Percentiles rank a stretch among this genome's conserved stretches.
These are phyloP conservation scores for Antidorcas marsupialis DNA, from an alignment of 2,113 vertebrate species.

Conservation along the genomic window DNA sequence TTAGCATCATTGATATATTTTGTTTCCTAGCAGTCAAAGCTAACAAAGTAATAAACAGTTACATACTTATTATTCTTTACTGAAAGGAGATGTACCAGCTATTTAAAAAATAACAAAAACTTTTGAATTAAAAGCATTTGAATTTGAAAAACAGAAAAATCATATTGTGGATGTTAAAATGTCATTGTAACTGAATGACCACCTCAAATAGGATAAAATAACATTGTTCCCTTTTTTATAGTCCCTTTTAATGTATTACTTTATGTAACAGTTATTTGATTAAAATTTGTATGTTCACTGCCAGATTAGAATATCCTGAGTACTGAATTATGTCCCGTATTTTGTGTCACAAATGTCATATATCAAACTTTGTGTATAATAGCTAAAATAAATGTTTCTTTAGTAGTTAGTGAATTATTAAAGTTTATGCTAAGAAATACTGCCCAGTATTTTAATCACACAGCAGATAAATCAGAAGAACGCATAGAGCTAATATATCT, in stretches of 20 bases:
- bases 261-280: background rate
- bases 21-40: background rate
- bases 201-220: background rate
- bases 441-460: conserved; percentile 20
- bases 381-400: background rate
- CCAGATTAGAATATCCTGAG: background rate
- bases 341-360: background rate
- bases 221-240: background rate
- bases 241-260: background rate
- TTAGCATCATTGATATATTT: background rate
- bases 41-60: background rate
- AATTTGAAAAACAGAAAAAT: conserved; percentile 5
- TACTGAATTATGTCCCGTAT: background rate
- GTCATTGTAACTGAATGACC: background rate
- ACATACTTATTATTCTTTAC: background rate
- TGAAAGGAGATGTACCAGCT: background rate
- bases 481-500: background rate
- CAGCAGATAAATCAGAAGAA: background rate
- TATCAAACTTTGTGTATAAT: background rate
- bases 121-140: background rate
- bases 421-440: background rate
- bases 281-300: background rate
- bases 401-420: background rate
- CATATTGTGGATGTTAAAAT: background rate
- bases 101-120: background rate